Evolutionary conservation across 2,797 vertebrate species (phyloP).

Genomic region (Rhyacichthys aspro): DNA sequence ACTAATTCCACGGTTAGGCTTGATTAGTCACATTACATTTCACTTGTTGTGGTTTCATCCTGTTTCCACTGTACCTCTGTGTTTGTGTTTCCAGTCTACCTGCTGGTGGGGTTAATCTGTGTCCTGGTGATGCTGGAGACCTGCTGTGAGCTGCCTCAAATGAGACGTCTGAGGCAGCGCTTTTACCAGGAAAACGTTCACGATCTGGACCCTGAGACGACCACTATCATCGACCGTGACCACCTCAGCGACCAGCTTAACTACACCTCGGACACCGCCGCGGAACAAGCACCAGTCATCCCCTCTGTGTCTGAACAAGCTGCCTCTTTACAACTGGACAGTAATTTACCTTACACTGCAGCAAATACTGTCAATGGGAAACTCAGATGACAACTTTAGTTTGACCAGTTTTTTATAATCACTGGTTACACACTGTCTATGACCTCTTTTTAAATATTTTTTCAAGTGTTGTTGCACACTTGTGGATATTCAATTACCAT

Average conservation of each 20-base stretch:
- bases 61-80: not conserved
- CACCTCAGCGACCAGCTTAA: constrained; percentile 33
- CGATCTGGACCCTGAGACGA: constrained; percentile 83
- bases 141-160: constrained; percentile 92
- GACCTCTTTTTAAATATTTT: no score
- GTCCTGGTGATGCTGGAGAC: constrained; percentile 95
- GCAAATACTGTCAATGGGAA: constrained; percentile 26
- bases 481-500: no score
- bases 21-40: constrained; percentile 16
- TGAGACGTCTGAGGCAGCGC: constrained; percentile 87
- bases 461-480: no score
- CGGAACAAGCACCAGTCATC: constrained; percentile 51
- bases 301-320: constrained; percentile 74
- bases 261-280: not conserved
- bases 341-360: constrained; percentile 24
- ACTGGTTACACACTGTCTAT: no score
- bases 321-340: constrained; percentile 42
- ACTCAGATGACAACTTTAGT: constrained; percentile 38
- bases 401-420: no score
- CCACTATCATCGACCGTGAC: constrained; percentile 62
- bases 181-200: constrained; percentile 87
- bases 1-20: not conserved
- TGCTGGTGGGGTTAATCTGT: constrained; percentile 89
- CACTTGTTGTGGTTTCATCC: constrained; percentile 11
- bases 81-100: constrained; percentile 81